Evolutionary conservation across 2,797 vertebrate genomes (phyloP), one percentile per base, ranked within the genome.

Genomic region (Ctenochaetus hawaiiensis): DNA sequence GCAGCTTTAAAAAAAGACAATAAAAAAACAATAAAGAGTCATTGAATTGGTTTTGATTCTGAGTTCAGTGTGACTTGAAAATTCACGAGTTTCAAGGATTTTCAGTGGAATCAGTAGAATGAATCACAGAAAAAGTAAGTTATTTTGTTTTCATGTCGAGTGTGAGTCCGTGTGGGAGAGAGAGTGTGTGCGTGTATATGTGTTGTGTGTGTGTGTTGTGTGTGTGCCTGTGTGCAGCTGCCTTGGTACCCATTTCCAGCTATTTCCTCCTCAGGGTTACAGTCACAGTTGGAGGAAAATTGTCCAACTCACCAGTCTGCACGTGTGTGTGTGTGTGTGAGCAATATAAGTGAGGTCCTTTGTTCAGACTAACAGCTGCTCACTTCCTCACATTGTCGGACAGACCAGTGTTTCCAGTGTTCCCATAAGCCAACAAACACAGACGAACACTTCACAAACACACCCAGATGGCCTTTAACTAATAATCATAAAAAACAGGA

Each of bases 351-450:
- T 14, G 44, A 3, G 10, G 34, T 8, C 63, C 49, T 85, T 92
- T 91, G 91, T 94, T 89, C 47, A 26, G 16, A 78, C 47, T 51
- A 75, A 66, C 58, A 58, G 77, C 69, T 65, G 77, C 64, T 59
- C 18, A 84, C 68, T 94, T 94, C 93, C 94, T 87, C 51, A 45
- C 66, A 89, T 90, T 93, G 89, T 91, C 57, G 66, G 41, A 59
- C 66, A 70, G 16, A 72, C 62, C 72, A 68, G 56, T 58, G 51
- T 79, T 80, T 73, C 74, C 83, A 81, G 47, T 58, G 72, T 57
- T 77, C 13, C 62, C 57, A 53, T 52, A 68, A 62, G n/a, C n/a
- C 12, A n/a, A n/a, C n/a, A n/a, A 37, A 44, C 64, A 67, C 17
- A 71, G 17, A 57, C 45, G 16, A 54, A n/a, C 12, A 51, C 30